Base-by-base conservation (phyloP, 2,888 invertebrate genomes). In the Agriopis aurantiaria region DNA sequence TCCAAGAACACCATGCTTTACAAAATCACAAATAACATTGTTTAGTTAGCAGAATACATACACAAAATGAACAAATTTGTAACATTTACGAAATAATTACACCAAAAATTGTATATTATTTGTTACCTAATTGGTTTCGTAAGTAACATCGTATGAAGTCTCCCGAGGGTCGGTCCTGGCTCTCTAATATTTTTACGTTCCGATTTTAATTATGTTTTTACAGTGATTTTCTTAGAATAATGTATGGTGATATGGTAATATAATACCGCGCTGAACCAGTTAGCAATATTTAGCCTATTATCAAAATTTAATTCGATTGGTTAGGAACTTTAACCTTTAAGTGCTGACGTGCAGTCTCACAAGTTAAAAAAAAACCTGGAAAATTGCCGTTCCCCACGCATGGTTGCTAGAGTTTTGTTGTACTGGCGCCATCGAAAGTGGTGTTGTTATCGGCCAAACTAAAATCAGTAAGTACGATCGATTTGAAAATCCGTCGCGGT, bases 91-190 rank as follows among this genome's bases (percentile, higher is more conserved):
- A 69, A 73, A 78, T 73, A 79, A 68, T 66, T 72, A 75, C 10
- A 46, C 46, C 77, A 71, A 77, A 72, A 76, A 73, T 60, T 69
- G 71, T 67, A 63, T 59, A 63, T 5, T 71, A 68, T 65, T 56
- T 73, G 45, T 74, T 72, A 76, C 72, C 23, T 48, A 65, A 72
- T 80, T 73, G 73, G 70, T 61, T 75, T 68, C 67, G 65, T 64
- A 58, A 62, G 68, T 72, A 76, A 66, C 56, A 78, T 77, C 67
- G 77, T 72, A 68, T 61, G 74, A 53, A 65, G 75, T 72, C 66
- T 77, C 66, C 63, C 80, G 78, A 70, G 79, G 79, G 69, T 78
- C 71, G 69, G 78, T 81, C 73, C 79, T 83, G 78, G 79, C 74
- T 80, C 80, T 75, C 72, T 77, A 76, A 78, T 64, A 51, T 55